Percentiles rank a stretch among this genome's conserved stretches.
phyloP scores from a whole-genome alignment of 2,888 invertebrate species.

The Pherbina coryleti region DNA sequence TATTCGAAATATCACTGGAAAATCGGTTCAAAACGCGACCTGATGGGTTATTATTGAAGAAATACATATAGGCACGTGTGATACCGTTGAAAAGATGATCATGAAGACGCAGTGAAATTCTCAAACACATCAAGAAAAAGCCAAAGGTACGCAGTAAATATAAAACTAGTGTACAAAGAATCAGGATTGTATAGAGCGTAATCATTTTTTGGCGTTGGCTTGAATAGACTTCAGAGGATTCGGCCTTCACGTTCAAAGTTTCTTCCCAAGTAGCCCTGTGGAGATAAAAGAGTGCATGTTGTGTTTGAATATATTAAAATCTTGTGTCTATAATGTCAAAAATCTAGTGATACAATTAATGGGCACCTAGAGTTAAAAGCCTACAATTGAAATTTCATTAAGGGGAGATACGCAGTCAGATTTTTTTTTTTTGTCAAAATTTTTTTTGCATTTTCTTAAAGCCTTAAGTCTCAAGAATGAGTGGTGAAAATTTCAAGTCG shows the following conservation, averaged over 20 bases:
- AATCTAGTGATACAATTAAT: no score
- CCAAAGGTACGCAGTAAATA: constrained; percentile 74
- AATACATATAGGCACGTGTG: constrained; percentile 79
- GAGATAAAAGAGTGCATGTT: not conserved
- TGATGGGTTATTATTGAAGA: constrained; percentile 79
- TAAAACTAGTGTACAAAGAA: constrained; percentile 67
- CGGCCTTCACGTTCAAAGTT: constrained; percentile 51
- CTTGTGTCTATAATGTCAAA: no score
- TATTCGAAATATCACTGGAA: constrained; percentile 79
- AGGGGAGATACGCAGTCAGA: no score
- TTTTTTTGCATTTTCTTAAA: no score
- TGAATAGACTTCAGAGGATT: constrained; percentile 47
- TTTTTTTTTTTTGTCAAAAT: no score
- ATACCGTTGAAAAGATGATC: constrained; percentile 82
- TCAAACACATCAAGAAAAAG: constrained; percentile 81
- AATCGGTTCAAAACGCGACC: constrained; percentile 81
- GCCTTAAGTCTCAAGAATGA: no score
- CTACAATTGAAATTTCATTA: no score
- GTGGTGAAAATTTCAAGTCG: no score
- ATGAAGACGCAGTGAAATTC: constrained; percentile 81
- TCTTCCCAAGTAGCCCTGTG: constrained; percentile 69
- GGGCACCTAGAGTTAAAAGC: no score
- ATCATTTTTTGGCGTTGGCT: constrained; percentile 56
- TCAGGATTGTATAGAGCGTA: constrained; percentile 59
- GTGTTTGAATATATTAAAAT: not conserved